Percentiles rank a stretch among this genome's conserved stretches.
These are phyloP conservation scores for roundworm (Caenorhabditis elegans) DNA, from an alignment of 1,140 invertebrate genomes.

Conservation along the genomic window WBcel235 BX284605.5:1546501-1547000, in stretches of 20 bases:
- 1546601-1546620: not conserved
- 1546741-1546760: too few species aligned
- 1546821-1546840: too few species aligned
- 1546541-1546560: not conserved
- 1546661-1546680: slow-evolving; percentile 23
- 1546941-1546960: not conserved
- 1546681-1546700: not conserved
- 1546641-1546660: not conserved
- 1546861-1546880: too few species aligned
- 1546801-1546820: too few species aligned
- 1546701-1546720: too few species aligned
- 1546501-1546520: not conserved
- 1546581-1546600: not conserved
- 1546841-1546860: too few species aligned
- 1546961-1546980: not conserved
- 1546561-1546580: not conserved
- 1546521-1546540: not conserved
- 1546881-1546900: too few species aligned
- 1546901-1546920: not conserved
- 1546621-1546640: not conserved
- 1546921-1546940: not conserved
- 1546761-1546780: too few species aligned
- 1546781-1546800: too few species aligned
- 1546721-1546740: too few species aligned
- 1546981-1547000: not conserved